Evolutionary conservation across 2,888 invertebrate species (phyloP).

Genomic region (Bellardia bayeri): DNA sequence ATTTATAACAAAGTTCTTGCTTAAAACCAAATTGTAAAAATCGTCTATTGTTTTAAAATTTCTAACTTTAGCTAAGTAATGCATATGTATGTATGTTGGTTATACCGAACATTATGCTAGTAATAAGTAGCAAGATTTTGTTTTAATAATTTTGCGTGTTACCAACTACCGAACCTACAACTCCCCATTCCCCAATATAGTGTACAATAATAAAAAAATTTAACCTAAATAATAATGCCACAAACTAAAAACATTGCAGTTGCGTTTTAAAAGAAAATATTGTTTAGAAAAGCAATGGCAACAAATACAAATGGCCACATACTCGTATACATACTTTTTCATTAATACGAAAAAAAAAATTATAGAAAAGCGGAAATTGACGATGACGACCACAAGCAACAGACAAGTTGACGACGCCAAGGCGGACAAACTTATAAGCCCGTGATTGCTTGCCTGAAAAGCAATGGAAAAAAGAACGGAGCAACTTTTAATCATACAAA

Average conservation of each 20-base stretch:
- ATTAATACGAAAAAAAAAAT: not conserved
- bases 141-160: not conserved
- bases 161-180: not conserved
- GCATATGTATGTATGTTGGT: too few relatives aligned
- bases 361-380: constrained; percentile 38
- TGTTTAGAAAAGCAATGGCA: constrained; percentile 28
- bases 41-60: too few relatives aligned
- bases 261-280: constrained; percentile 32
- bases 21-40: too few relatives aligned
- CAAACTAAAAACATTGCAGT: constrained; percentile 45
- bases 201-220: constrained; percentile 39
- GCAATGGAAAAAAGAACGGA: constrained; percentile 6
- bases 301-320: not conserved
- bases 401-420: constrained; percentile 54
- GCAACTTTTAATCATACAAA: constrained; percentile 42
- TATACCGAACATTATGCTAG: too few relatives aligned
- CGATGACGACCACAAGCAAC: constrained; percentile 1
- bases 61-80: too few relatives aligned
- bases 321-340: not conserved
- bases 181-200: not conserved
- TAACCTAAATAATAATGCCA: constrained; percentile 56
- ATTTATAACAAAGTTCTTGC: too few relatives aligned
- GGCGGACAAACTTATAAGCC: constrained; percentile 30
- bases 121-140: too few relatives aligned
- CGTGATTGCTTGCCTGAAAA: not conserved